Evolutionary conservation across 2,888 invertebrate species (phyloP).

Genomic region (Masnerella sp.): DNA sequence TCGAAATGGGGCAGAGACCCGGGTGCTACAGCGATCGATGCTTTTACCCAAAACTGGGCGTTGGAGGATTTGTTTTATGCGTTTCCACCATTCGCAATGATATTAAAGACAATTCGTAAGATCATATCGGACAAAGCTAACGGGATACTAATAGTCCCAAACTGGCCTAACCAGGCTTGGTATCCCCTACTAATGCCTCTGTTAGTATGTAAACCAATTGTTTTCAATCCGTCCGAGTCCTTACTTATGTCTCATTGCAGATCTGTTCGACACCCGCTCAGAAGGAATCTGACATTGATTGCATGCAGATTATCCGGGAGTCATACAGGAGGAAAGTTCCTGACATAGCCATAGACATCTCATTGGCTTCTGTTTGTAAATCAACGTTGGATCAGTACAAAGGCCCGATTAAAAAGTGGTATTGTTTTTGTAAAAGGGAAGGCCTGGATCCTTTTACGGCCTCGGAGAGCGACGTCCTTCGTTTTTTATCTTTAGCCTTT

Average conservation of each 20-base stretch:
- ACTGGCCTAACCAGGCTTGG: slow-evolving; percentile 67
- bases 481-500: not conserved
- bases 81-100: slow-evolving; percentile 66
- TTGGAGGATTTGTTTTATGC: slow-evolving; percentile 61
- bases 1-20: no score
- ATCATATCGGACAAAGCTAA: slow-evolving; percentile 65
- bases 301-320: slow-evolving; percentile 63
- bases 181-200: slow-evolving; percentile 63
- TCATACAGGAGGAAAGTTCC: slow-evolving; percentile 59
- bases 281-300: slow-evolving; percentile 64
- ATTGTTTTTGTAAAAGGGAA: not conserved
- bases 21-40: slow-evolving; percentile 65
- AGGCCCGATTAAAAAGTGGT: slow-evolving; percentile 6
- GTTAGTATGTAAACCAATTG: slow-evolving; percentile 37
- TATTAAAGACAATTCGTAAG: slow-evolving; percentile 64
- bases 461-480: not conserved
- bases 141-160: slow-evolving; percentile 67
- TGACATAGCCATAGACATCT: slow-evolving; percentile 28
- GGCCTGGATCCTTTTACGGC: not conserved
- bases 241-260: slow-evolving; percentile 64
- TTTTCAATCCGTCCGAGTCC: slow-evolving; percentile 60
- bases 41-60: slow-evolving; percentile 63
- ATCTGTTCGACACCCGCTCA: slow-evolving; percentile 59
- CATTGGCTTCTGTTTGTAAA: slow-evolving; percentile 20
- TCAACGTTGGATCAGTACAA: slow-evolving; percentile 26